A percentile compares a stretch with the other conserved stretches of the same genome.
phyloP scores from a whole-genome alignment of 2,113 vertebrate species.

The Chionodraco myersi region DNA sequence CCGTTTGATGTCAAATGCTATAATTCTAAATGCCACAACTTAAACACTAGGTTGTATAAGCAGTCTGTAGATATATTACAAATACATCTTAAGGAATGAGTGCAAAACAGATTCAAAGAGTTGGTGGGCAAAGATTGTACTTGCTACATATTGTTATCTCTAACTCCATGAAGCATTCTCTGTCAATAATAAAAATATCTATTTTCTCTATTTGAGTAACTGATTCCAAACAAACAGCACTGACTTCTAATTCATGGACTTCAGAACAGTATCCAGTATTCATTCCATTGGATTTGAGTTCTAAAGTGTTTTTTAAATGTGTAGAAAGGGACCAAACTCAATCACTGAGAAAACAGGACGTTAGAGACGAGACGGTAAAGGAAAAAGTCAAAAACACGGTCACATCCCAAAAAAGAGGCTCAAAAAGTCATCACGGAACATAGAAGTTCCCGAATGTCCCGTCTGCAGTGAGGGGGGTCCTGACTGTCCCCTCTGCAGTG shows the following conservation, averaged over 20 bases:
- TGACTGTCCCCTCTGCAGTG: background rate
- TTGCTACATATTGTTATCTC: background rate
- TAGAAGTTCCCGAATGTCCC: background rate
- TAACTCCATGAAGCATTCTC: background rate
- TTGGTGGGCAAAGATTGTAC: background rate
- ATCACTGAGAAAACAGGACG: background rate
- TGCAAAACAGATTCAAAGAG: background rate
- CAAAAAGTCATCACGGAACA: background rate
- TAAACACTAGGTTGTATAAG: background rate
- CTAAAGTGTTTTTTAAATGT: constrained; percentile 70
- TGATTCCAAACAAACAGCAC: background rate
- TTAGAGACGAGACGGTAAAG: background rate
- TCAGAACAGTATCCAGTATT: background rate
- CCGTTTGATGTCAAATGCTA: no score
- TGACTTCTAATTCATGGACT: background rate
- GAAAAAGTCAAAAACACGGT: background rate
- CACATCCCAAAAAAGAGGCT: background rate
- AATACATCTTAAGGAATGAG: background rate
- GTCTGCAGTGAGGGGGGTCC: no score
- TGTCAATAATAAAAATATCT: background rate
- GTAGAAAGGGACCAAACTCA: constrained; percentile 29
- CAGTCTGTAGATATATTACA: background rate
- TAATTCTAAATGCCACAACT: background rate
- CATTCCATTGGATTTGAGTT: constrained; percentile 50
- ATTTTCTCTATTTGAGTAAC: background rate